Base-by-base conservation (phyloP, 2,797 vertebrate genomes). In the Eleutherodactylus coqui region DNA sequence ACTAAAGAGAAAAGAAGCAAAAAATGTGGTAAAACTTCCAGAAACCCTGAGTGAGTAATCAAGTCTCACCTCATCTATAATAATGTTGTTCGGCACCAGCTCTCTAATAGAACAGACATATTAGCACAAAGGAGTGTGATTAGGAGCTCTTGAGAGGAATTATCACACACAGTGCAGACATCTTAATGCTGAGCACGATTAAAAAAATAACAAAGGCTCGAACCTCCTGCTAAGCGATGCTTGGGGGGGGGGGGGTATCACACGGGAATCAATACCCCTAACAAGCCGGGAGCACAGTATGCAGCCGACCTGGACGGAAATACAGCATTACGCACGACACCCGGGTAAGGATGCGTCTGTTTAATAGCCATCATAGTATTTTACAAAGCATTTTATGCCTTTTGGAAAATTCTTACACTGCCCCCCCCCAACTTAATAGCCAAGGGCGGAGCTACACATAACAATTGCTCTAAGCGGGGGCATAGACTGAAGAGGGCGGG, bases 61-160 rank as follows among this genome's bases (percentile, higher is more conserved):
- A 38, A 17, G 7, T 34, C 75, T n/a, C 49, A 32, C 2, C 29
- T 55, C 32, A 14, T 78, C 75, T 7, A n/a, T 38, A 78, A 78
- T 58, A 78, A 78, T 24, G 19, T 19, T n/a, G 47, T 55, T 62
- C 55, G 5, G 41, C 41, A 8, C 2, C 27, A 9, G 79, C 27
- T 51, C 75, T 78, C 32, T 38, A 58, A 53, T 38, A n/a, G 49
- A 64, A 34, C 58, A 79, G 78, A 79, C 38, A 24, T 55, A 32
- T 78, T 55, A 78, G 51, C 75, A 78, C 75, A 78, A 78, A 55
- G 75, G 49, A 78, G 49, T 14, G 32, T 77, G 75, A 78, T 58
- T 78, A 78, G 41, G 51, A 36, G 51, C 75, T 78, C 49, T 55
- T 38, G 11, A 78, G 51, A 38, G 75, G 8, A 78, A 78, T 38